A percentile compares a stretch with the other conserved stretches of the same genome.
These are phyloP conservation scores for Poecilia latipinna DNA, from an alignment of 2,113 vertebrate genomes.

Conservation along the genomic window DNA sequence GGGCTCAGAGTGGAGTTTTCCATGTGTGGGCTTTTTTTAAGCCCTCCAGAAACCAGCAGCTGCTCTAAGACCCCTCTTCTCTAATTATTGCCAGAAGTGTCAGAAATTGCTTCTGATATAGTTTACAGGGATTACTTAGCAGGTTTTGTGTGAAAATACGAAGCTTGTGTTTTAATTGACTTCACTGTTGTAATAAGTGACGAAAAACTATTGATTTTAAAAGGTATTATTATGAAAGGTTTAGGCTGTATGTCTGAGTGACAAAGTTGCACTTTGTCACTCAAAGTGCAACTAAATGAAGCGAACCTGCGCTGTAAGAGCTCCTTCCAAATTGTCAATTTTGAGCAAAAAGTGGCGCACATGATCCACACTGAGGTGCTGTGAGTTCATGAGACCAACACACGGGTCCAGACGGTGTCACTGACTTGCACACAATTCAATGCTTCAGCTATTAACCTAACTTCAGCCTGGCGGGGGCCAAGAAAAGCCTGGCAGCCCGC, in stretches of 20 bases:
- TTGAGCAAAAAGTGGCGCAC: too few species aligned
- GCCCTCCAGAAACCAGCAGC: conserved; percentile 14
- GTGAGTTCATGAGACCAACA: too few species aligned
- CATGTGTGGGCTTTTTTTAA: conserved; percentile 5
- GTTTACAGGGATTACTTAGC: background rate
- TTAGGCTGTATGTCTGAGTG: too few species aligned
- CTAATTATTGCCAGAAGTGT: background rate
- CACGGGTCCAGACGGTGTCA: too few species aligned
- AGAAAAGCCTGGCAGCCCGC: too few species aligned
- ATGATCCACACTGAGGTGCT: too few species aligned
- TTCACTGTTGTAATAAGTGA: background rate
- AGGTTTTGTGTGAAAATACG: background rate
- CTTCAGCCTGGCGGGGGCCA: too few species aligned
- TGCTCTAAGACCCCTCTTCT: background rate
- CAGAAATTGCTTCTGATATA: background rate
- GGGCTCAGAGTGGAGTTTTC: conserved; percentile 22
- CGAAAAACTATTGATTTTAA: background rate
- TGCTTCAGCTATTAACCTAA: too few species aligned
- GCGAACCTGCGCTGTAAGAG: too few species aligned
- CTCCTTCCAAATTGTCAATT: too few species aligned
- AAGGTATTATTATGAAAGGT: background rate
- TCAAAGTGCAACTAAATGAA: background rate
- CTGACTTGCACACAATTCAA: too few species aligned
- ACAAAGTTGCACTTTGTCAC: background rate
- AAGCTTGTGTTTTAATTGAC: background rate